A percentile compares a stretch with the other conserved stretches of the same genome.
These are phyloP conservation scores for Crotalus viridis DNA, from an alignment of 2,113 vertebrate genomes.

Conservation along the genomic window DNA sequence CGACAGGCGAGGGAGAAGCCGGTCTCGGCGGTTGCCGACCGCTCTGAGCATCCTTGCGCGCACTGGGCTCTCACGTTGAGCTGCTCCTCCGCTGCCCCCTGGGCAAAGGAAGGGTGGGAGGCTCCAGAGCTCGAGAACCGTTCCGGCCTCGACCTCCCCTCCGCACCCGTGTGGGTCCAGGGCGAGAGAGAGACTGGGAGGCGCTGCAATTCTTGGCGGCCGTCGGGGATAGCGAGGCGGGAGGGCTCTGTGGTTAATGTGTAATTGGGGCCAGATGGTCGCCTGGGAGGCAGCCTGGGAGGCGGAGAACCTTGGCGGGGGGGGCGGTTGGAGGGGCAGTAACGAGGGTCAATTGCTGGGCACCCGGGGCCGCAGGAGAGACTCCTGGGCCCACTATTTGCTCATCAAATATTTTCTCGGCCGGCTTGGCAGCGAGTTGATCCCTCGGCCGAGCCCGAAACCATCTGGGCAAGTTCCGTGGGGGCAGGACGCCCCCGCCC, in stretches of 20 bases:
- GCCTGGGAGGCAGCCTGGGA: background rate
- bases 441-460: background rate
- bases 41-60: background rate
- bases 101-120: background rate
- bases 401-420: conserved; percentile 16
- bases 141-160: background rate
- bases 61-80: fast-evolving
- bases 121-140: background rate
- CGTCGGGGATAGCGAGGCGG: background rate
- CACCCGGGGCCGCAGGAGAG: background rate
- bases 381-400: conserved; percentile 1
- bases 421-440: background rate
- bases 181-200: background rate
- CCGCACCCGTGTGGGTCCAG: background rate
- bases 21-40: fast-evolving
- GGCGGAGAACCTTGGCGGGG: background rate
- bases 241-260: conserved; percentile 18
- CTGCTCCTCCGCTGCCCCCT: too few species aligned
- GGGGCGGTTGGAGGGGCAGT: background rate
- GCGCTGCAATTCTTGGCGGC: background rate
- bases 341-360: background rate
- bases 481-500: background rate
- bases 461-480: conserved; percentile 10
- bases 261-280: conserved; percentile 32
- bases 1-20: too few species aligned